A percentile compares a stretch with the other conserved stretches of the same genome.
Conservation (phyloP, 2,888 invertebrate genomes). For the Rotaria socialis region DNA sequence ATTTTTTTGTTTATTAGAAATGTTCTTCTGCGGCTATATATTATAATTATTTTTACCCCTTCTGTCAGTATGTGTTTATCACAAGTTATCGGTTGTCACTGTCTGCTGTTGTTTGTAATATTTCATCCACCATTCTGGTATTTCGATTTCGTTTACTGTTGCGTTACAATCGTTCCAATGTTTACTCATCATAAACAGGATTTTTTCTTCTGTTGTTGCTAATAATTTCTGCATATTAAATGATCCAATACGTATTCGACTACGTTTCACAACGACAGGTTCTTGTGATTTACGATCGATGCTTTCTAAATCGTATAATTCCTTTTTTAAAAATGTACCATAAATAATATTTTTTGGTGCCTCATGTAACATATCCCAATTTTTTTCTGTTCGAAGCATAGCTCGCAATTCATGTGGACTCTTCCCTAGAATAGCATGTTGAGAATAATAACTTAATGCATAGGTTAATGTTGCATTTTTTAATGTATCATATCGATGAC, state of each 20-base stretch:
- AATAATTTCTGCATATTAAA: slow-evolving; percentile 7
- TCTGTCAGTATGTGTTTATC: too few relatives aligned
- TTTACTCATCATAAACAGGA: slow-evolving; percentile 15
- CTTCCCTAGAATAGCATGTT: neutral
- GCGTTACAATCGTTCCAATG: neutral
- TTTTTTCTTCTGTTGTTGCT: neutral
- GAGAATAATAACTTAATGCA: slow-evolving; percentile 19
- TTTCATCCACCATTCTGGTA: slow-evolving; percentile 27
- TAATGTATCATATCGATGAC: slow-evolving; percentile 31
- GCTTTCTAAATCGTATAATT: slow-evolving; percentile 7
- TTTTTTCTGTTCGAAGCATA: neutral
- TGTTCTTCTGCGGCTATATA: too few relatives aligned
- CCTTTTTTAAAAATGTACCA: slow-evolving; percentile 33
- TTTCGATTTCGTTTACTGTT: neutral
- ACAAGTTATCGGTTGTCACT: neutral
- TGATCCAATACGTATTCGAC: slow-evolving; percentile 20
- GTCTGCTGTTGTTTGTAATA: neutral
- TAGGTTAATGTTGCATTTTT: slow-evolving; percentile 30
- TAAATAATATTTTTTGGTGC: slow-evolving; percentile 20
- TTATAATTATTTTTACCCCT: too few relatives aligned
- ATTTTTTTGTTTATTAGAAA: too few relatives aligned
- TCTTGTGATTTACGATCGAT: slow-evolving; percentile 29
- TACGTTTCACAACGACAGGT: neutral
- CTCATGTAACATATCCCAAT: neutral
- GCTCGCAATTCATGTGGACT: slow-evolving; percentile 10